Base-by-base conservation (phyloP, 2,113 vertebrate species). In the Tragelaphus strepsiceros region DNA sequence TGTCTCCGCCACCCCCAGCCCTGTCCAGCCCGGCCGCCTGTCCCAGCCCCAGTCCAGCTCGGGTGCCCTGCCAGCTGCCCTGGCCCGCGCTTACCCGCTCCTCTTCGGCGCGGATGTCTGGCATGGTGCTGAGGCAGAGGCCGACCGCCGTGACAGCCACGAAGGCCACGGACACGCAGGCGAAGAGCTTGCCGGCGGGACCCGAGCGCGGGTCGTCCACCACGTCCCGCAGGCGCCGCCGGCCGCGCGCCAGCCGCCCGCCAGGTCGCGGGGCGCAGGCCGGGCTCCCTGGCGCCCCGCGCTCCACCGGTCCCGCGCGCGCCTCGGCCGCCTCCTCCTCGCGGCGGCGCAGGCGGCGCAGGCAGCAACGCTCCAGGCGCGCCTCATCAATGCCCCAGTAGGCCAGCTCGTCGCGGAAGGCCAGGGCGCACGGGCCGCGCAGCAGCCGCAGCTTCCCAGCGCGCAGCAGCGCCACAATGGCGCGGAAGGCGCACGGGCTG, bases 71-170 rank as follows among this genome's bases (percentile, higher is more conserved):
- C n/a, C 64, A 71, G 64, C 22, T 8, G 12, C 78, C 59, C 94
- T 1, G 39, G 30, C 53, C 85, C 54, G 0, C 80, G 98, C 99
- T 99, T 98, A 99, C 99, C 99, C 99, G 99, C 96, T 99, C 99
- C 98, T 99, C 99, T 93, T 99, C 99, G 9, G 99, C 99, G 96
- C 99, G 98, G 95, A 99, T 98, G 97, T 99, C 99, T 2, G 99
- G 99, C 99, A 99, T 99, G 98, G 99, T 99, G 98, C 99, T 99
- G 97, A 99, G 98, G 98, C 99, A 99, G 97, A 99, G 99, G 94
- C 99, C 99, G 92, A 99, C 99, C 0, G 99, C 99, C 0, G 99
- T 99, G 98, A 99, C 99, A 96, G 99, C 99, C 98, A 99, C 99
- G 98, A 99, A 99, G 81, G 99, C 97, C 96, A 99, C 97, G 0